Conservation (phyloP, 2,113 vertebrate genomes). For the Peromyscus maniculatus region DNA sequence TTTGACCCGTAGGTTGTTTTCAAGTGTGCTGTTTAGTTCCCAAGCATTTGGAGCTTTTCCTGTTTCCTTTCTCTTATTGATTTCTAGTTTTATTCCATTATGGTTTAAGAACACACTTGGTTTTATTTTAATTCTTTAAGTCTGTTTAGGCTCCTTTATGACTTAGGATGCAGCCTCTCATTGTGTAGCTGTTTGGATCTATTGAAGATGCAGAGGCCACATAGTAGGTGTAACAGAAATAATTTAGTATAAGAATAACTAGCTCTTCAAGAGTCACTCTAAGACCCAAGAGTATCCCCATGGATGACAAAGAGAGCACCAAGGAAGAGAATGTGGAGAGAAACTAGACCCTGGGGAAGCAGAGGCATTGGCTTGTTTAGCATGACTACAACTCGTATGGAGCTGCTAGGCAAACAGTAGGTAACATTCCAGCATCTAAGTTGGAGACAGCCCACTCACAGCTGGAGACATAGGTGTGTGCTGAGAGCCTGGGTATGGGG, state of each 20-base stretch:
- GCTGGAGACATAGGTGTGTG: background rate
- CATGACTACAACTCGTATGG: background rate
- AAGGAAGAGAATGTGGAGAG: background rate
- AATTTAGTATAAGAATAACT: background rate
- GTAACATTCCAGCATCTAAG: background rate
- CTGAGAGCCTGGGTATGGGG: background rate
- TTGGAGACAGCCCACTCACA: background rate
- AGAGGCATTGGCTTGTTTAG: background rate
- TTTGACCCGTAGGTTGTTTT: background rate
- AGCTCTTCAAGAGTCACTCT: background rate
- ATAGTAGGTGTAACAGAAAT: background rate
- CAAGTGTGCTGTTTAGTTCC: background rate
- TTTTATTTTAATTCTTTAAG: background rate
- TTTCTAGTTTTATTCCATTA: background rate
- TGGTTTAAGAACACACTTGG: background rate
- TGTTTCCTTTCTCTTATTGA: conserved; percentile 12
- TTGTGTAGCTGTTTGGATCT: background rate
- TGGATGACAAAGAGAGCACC: background rate
- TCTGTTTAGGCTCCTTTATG: background rate
- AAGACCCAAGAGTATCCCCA: background rate
- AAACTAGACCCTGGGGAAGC: background rate
- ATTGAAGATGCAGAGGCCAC: background rate
- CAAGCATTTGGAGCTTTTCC: background rate
- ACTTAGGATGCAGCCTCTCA: background rate
- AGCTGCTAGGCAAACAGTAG: background rate